phyloP scores from a whole-genome alignment of 2,113 vertebrate genomes.

The Salvelinus namaycush region DNA sequence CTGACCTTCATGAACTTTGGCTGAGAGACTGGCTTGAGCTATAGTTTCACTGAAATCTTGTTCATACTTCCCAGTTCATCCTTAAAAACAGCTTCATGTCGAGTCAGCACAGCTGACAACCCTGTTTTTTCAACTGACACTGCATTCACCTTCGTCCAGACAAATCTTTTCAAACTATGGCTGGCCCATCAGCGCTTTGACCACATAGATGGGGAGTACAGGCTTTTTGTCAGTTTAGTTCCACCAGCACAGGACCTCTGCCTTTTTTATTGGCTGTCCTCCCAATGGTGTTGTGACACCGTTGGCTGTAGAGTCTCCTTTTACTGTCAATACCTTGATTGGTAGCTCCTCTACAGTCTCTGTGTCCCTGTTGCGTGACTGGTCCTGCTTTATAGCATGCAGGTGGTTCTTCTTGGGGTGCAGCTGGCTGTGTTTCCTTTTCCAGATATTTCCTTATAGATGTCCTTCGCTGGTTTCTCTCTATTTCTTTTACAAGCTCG shows the following conservation, averaged over 20 bases:
- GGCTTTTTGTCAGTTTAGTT: background rate
- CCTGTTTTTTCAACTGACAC: background rate
- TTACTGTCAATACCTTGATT: too few relatives aligned
- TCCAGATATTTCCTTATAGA: too few relatives aligned
- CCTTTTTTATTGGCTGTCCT: too few relatives aligned
- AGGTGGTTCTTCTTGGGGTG: too few relatives aligned
- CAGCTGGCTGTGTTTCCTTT: too few relatives aligned
- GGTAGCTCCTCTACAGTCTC: too few relatives aligned
- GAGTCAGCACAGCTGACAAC: background rate
- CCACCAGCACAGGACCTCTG: background rate
- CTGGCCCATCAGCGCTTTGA: background rate
- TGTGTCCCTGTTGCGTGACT: too few relatives aligned
- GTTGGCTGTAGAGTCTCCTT: too few relatives aligned
- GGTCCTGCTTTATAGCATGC: too few relatives aligned
- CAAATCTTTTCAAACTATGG: background rate
- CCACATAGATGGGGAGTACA: background rate
- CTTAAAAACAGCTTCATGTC: background rate
- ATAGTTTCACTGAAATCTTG: background rate
- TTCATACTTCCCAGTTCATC: background rate
- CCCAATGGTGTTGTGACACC: too few relatives aligned
- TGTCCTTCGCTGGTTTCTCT: background rate
- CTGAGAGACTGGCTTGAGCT: background rate
- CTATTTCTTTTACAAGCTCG: background rate
- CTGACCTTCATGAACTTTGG: background rate
- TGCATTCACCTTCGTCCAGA: background rate